Conservation (phyloP, 2,113 vertebrate genomes). For the Lophura nycthemera region DNA sequence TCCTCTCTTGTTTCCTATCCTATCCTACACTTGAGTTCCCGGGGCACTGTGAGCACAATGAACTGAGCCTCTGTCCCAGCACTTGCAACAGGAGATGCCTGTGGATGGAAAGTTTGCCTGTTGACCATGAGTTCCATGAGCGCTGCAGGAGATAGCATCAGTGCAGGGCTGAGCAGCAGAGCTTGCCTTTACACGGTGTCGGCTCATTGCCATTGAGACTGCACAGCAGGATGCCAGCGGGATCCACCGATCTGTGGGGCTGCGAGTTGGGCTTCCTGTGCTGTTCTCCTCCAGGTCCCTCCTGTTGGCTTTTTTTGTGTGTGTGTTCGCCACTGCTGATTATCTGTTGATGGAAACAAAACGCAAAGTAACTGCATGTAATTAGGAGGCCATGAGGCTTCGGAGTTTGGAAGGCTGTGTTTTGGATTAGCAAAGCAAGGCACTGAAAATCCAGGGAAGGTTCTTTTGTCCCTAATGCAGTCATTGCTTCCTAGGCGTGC, state of each 20-base stretch:
- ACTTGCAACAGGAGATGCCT: background rate
- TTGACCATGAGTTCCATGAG: background rate
- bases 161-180: background rate
- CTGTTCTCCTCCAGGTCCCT: rapidly evolving
- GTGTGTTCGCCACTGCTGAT: background rate
- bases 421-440: background rate
- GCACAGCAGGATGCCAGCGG: too few relatives aligned
- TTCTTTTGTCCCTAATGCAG: background rate
- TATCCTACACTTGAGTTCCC: background rate
- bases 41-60: background rate
- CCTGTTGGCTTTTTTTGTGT: background rate
- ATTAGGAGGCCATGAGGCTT: background rate
- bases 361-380: background rate
- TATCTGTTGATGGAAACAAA: background rate
- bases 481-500: background rate
- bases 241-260: rapidly evolving
- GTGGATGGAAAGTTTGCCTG: background rate
- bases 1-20: background rate
- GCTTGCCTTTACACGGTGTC: rapidly evolving
- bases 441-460: background rate
- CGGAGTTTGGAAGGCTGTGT: background rate
- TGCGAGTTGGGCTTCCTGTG: background rate
- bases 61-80: background rate
- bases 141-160: rapidly evolving
- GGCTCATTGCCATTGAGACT: rapidly evolving